These are phyloP conservation scores for Halocynthia aurantium DNA, from an alignment of 23 tunicate genomes.

Conservation along the genomic window DNA sequence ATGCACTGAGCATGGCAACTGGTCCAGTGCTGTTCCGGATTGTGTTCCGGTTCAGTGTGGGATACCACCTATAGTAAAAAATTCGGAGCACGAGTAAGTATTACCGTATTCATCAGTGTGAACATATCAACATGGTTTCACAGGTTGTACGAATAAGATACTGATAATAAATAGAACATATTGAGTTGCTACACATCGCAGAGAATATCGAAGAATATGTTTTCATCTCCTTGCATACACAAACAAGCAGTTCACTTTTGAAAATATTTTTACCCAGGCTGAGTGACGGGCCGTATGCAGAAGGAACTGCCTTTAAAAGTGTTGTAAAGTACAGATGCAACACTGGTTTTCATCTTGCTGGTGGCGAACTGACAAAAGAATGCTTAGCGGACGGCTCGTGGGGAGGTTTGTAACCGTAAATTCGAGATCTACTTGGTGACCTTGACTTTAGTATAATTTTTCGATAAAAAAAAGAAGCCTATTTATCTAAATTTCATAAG, in stretches of 20 bases:
- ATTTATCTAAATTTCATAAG: too few species aligned
- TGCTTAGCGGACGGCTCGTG: conserved; percentile 47
- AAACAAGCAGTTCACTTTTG: neutral
- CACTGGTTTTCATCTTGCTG: conserved; percentile 39
- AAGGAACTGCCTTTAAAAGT: conserved; percentile 47
- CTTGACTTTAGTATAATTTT: too few species aligned
- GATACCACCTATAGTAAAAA: conserved; percentile 29
- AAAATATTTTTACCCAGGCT: conserved; percentile 27
- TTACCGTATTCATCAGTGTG: neutral
- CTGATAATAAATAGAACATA: neutral
- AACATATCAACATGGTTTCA: neutral
- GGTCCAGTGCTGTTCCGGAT: conserved; percentile 39
- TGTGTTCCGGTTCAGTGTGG: conserved; percentile 71
- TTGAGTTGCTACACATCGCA: neutral
- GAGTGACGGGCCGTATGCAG: conserved; percentile 39
- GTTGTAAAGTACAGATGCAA: conserved; percentile 36
- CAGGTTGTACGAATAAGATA: neutral
- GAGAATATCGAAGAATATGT: neutral
- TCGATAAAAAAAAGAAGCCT: too few species aligned
- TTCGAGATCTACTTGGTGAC: too few species aligned
- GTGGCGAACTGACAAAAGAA: conserved; percentile 10
- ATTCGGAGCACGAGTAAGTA: conserved; percentile 36
- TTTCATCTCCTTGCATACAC: neutral
- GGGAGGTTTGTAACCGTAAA: conserved; percentile 37
- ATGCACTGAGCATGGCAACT: conserved; percentile 45